Percentiles rank a stretch among this genome's conserved stretches.
These are phyloP conservation scores for Druon quercuslanigerum DNA, from an alignment of 1,140 invertebrate genomes.

Conservation along the genomic window DNA sequence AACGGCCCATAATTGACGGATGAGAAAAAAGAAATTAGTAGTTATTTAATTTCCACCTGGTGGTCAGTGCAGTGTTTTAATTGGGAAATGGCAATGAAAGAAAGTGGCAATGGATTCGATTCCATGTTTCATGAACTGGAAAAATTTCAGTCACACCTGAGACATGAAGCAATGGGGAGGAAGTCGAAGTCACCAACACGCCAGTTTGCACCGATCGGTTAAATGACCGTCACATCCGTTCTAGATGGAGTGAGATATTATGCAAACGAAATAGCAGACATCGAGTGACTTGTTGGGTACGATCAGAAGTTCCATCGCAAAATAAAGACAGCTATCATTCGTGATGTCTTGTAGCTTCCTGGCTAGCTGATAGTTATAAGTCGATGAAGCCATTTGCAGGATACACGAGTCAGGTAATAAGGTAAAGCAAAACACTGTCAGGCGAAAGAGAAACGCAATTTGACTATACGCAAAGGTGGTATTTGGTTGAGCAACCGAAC, in stretches of 20 bases:
- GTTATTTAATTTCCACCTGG: background rate
- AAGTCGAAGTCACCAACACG: background rate
- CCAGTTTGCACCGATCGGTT: background rate
- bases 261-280: constrained; percentile 28
- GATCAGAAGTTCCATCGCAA: background rate
- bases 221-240: constrained; percentile 27
- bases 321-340: background rate
- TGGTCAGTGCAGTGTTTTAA: background rate
- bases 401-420: background rate
- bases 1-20: too few relatives aligned
- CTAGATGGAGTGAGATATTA: constrained; percentile 23
- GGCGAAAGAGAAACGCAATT: constrained; percentile 5
- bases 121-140: constrained; percentile 11
- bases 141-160: constrained; percentile 25
- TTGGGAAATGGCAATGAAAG: background rate
- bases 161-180: background rate
- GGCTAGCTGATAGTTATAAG: background rate
- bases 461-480: constrained; percentile 14
- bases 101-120: background rate
- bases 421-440: background rate
- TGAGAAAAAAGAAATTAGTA: background rate
- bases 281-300: constrained; percentile 21
- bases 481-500: background rate
- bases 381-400: constrained; percentile 9
- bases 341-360: background rate